Evolutionary conservation across 2,113 vertebrate species (phyloP).

Genomic region (Gulo gulo): DNA sequence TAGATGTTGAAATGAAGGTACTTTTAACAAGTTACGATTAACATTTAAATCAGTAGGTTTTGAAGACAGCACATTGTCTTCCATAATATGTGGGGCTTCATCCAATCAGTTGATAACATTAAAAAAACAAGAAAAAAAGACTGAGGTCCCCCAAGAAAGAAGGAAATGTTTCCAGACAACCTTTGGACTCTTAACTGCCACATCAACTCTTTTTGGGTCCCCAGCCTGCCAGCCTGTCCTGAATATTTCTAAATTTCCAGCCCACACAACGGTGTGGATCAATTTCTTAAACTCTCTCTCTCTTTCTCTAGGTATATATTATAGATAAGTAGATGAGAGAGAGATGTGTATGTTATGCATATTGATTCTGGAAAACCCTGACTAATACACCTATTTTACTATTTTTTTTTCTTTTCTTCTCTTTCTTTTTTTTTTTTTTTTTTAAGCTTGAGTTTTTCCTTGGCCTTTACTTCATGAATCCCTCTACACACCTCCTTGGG

Average conservation of each 20-base stretch:
- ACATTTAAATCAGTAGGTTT: background rate
- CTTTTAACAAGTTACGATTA: background rate
- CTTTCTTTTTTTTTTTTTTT: background rate
- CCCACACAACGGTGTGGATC: background rate
- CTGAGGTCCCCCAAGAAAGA: background rate
- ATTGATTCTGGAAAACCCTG: background rate
- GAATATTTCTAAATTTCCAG: background rate
- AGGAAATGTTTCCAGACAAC: background rate
- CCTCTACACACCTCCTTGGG: background rate
- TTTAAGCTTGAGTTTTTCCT: background rate
- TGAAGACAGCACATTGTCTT: background rate
- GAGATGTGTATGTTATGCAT: background rate
- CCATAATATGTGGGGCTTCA: background rate
- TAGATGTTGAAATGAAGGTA: background rate
- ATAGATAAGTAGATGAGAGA: background rate
- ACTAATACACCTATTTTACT: background rate
- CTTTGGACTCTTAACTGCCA: background rate
- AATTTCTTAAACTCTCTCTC: background rate
- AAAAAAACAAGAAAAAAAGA: background rate
- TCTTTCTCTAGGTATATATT: background rate
- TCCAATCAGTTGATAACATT: background rate
- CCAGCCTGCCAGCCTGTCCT: background rate
- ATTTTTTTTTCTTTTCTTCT: background rate
- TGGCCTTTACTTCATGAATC: background rate
- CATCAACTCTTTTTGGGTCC: background rate